These are phyloP conservation scores for Phalacrocorax brasilianus DNA, from an alignment of 2,113 vertebrate genomes.

Conservation along the genomic window DNA sequence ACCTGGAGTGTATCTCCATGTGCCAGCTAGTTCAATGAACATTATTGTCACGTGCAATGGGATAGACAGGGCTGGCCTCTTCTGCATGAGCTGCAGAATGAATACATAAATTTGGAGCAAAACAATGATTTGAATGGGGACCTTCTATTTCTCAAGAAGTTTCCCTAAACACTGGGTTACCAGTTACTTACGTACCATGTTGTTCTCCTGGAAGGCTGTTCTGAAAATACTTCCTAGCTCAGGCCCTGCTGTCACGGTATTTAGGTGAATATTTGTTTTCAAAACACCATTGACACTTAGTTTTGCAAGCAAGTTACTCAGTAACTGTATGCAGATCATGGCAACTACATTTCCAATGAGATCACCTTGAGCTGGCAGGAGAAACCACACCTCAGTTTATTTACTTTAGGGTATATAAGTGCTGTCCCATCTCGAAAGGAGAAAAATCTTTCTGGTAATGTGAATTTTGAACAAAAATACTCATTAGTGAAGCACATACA, in stretches of 20 bases:
- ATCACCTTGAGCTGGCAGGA: neutral
- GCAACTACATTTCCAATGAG: neutral
- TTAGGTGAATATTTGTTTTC: neutral
- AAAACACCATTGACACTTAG: accelerated
- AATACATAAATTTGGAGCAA: neutral
- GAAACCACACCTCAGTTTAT: neutral
- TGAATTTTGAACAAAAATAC: neutral
- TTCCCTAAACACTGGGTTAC: neutral
- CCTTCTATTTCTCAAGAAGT: neutral
- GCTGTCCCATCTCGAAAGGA: neutral
- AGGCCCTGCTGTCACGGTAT: neutral
- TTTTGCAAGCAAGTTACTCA: neutral
- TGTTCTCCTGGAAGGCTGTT: neutral
- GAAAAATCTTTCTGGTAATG: neutral
- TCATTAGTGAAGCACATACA: neutral
- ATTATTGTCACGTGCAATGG: neutral
- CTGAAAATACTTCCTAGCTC: neutral
- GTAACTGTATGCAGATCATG: neutral
- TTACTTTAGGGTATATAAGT: neutral
- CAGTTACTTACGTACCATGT: neutral
- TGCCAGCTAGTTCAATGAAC: neutral
- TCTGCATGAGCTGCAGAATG: neutral
- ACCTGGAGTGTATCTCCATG: accelerated
- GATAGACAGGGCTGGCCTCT: neutral
- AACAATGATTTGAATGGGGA: neutral